Base-by-base conservation (phyloP, 2,113 vertebrate genomes). In the Platysteira castanea region DNA sequence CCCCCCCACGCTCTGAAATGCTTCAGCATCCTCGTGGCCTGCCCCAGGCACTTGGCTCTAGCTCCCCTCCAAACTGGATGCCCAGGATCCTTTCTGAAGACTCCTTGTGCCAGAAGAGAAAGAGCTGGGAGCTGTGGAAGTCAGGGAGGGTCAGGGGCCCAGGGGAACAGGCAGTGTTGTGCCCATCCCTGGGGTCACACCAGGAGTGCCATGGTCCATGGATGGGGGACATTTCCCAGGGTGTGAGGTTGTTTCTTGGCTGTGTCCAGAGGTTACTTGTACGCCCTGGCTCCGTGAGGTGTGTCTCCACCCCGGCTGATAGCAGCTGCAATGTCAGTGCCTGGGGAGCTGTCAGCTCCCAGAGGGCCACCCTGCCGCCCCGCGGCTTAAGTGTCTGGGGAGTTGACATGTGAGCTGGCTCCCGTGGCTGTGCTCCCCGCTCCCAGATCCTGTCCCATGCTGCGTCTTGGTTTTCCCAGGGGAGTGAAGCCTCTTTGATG, bases 371-470 rank as follows among this genome's bases (percentile, higher is more conserved):
- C 27, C 30, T 0, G 0, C 56, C 47, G 37, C 56, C n/a, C 3
- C 1, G 47, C 39, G n/a, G 7, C 33, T 74, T 0, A 0, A 8
- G 17, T 31, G 5, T 14, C 31, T 1, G 2, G 20, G 41, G 16
- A 49, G 33, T n/a, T 73, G 12, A 9, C 18, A 7, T 30, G n/a
- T 37, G 49, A 84, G 13, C 39, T 39, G 39, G 30, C 35, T 75
- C 28, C 35, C 4, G 1, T 2, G 12, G 10, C 49, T 37, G 10
- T 1, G 1, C 23, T 70, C 17, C 53, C 22, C 0, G 1, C 54
- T 80, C 31, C 23, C 33, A 65, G 56, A 26, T 42, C 73, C 80
- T 54, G n/a, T 46, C 59, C 23, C 0, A 0, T 46, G 18, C 37
- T 57, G 39, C 39, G 6, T 74, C 47, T 75, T 81, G 30, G 8